A percentile compares a stretch with the other conserved stretches of the same genome.
These are phyloP conservation scores for Grammomys surdaster DNA, from an alignment of 2,113 vertebrate genomes.

Conservation along the genomic window DNA sequence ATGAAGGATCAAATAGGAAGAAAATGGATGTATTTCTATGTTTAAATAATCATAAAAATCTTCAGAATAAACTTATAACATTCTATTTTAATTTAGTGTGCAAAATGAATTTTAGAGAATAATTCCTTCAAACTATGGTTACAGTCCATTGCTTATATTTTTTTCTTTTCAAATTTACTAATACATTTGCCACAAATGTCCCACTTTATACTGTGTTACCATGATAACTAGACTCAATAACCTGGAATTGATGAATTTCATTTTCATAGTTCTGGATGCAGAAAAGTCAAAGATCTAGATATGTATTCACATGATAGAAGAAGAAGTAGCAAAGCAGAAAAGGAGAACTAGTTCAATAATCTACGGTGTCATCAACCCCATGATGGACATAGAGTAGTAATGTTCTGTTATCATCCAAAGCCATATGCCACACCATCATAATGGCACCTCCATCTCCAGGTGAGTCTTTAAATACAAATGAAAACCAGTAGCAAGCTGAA, in stretches of 20 bases:
- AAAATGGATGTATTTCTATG: neutral
- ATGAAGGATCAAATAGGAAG: neutral
- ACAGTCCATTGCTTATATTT: neutral
- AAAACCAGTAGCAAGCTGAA: too few species aligned
- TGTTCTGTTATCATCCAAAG: neutral
- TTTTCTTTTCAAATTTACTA: neutral
- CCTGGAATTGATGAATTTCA: neutral
- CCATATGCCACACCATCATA: too few species aligned
- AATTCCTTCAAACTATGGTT: neutral
- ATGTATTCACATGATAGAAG: neutral
- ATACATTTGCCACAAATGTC: neutral
- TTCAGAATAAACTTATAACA: neutral
- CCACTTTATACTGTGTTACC: neutral
- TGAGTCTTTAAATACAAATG: too few species aligned
- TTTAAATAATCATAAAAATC: neutral
- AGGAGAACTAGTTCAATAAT: neutral
- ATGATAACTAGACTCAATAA: neutral
- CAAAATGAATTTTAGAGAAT: neutral
- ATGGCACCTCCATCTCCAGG: too few species aligned
- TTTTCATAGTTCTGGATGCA: neutral
- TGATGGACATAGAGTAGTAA: fast-evolving
- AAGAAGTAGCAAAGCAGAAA: neutral
- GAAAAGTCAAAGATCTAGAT: neutral
- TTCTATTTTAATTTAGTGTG: neutral
- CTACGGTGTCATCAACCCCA: neutral